Percentiles rank a stretch among this genome's conserved stretches.
Conservation (phyloP, 1,140 invertebrate genomes). For the Gonioctena quinquepunctata region DNA sequence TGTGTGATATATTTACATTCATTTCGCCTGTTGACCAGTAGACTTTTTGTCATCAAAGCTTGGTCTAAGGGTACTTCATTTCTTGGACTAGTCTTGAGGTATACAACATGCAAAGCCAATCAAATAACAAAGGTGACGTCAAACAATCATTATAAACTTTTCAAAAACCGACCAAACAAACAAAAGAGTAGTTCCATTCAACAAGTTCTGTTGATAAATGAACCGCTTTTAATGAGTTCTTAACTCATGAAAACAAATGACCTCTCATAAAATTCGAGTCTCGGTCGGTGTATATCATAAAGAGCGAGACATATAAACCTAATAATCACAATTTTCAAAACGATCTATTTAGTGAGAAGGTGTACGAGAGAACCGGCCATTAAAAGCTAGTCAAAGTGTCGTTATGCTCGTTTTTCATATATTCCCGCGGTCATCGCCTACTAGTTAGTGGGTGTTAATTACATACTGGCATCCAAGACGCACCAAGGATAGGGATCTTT, state of each 20-base stretch:
- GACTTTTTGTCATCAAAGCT: no score
- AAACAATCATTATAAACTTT: no score
- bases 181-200: neutral
- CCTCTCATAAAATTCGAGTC: neutral
- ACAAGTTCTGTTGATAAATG: neutral
- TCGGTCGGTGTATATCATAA: neutral
- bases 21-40: no score
- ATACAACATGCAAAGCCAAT: no score
- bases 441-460: neutral
- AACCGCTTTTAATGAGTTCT: neutral
- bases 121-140: no score
- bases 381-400: slow-evolving; percentile 7
- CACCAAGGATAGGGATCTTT: neutral
- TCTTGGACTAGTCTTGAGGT: no score
- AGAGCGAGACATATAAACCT: neutral
- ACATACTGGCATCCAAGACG: neutral
- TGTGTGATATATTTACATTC: no score
- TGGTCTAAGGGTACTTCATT: no score
- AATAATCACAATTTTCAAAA: slow-evolving; percentile 6
- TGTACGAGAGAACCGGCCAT: neutral
- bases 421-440: neutral
- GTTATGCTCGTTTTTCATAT: slow-evolving; percentile 4
- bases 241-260: slow-evolving; percentile 1
- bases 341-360: slow-evolving; percentile 3
- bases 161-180: no score